Evolutionary conservation across 2,888 invertebrate species (phyloP).

Genomic region (Alentia gelatinosa): DNA sequence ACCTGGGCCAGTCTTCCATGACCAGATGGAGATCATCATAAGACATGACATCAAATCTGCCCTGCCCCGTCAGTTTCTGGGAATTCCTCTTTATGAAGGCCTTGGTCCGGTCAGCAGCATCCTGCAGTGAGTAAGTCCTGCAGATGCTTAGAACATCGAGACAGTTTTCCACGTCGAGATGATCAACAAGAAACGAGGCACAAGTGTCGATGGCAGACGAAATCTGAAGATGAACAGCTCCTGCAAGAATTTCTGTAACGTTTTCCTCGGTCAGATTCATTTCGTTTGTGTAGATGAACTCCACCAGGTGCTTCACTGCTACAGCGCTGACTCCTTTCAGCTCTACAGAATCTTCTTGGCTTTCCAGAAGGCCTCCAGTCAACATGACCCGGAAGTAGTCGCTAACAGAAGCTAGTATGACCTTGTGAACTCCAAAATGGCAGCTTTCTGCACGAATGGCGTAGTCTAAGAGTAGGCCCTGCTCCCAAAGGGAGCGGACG

Average conservation of each 20-base stretch:
- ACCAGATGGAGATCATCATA: conserved; percentile 1
- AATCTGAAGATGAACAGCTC: conserved; percentile 41
- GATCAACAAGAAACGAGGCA: background rate
- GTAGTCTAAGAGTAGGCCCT: conserved; percentile 15
- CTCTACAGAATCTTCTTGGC: background rate
- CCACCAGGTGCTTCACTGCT: background rate
- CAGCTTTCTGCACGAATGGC: background rate
- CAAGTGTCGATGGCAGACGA: background rate
- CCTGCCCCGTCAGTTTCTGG: background rate
- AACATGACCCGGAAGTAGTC: conserved; percentile 44
- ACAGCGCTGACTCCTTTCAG: conserved; percentile 25
- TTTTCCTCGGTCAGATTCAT: conserved; percentile 8
- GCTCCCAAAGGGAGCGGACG: background rate
- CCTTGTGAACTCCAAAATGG: background rate
- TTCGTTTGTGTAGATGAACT: background rate
- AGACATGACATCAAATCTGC: background rate
- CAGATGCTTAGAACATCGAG: background rate
- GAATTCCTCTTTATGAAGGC: conserved; percentile 10
- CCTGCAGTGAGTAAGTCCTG: background rate
- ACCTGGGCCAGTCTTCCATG: background rate
- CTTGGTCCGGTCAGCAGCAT: background rate
- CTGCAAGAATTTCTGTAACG: background rate
- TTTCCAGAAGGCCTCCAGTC: background rate
- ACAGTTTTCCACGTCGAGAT: conserved; percentile 22
- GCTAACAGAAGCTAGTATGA: background rate